Evolutionary conservation across 2,113 vertebrate species (phyloP), one percentile per base, ranked within the genome.

Genomic region (Fulmarus glacialis): DNA sequence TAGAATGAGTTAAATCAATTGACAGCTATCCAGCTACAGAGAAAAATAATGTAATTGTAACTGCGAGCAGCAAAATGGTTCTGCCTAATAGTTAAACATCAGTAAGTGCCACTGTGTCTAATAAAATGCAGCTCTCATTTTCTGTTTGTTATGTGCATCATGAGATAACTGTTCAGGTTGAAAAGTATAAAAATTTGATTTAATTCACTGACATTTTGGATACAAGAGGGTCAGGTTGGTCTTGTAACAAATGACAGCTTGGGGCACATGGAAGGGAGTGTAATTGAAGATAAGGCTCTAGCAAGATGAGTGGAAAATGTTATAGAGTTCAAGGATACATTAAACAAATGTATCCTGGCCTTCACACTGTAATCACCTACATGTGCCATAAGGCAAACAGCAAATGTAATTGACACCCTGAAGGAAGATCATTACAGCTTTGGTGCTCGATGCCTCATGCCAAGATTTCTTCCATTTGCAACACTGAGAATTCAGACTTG

Each of bases 111-210:
- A 43, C 91, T 91, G 90, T 96, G 91, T 78, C 93, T 74, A 97
- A 97, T 97, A 96, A 96, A 97, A 97, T 96, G 97, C 95, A 97
- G 93, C 96, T 97, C 96, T 97, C 95, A 93, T 96, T 97, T 94
- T 97, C 92, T 93, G 82, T 97, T 97, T 96, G 92, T 97, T 97
- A 94, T 80, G 86, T 97, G 96, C 92, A 94, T 94, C 13, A 3
- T 38, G 82, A 97, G 97, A 96, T 96, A 97, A 96, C 86, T 84
- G 86, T 93, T 96, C 45, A 66, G 77, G 86, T 83, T 88, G 93
- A 94, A 93, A 92, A 96, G 96, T 96, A 95, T 95, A 95, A 96
- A 97, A 97, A 91, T 91, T 87, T 96, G 88, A 96, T 97, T 97
- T 93, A 97, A 93, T 96, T 96, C 94, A 47, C 78, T 74, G 92